Evolutionary conservation across 2,888 invertebrate species (phyloP).

Genomic region (Candidula unifasciata): DNA sequence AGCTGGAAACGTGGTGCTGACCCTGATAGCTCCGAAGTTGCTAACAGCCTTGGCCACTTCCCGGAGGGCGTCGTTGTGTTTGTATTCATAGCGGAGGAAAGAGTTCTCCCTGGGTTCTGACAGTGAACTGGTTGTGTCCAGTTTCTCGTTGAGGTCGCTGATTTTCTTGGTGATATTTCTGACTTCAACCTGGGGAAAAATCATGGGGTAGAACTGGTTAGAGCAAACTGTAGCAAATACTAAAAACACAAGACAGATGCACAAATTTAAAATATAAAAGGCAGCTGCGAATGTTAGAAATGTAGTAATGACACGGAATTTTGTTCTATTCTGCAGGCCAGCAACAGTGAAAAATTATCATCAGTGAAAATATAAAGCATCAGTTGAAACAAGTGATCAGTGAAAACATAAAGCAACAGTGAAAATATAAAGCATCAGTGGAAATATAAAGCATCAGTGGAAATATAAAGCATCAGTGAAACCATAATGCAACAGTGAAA

Average conservation of each 20-base stretch:
- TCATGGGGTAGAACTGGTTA: neutral
- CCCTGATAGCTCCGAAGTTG: constrained; percentile 84
- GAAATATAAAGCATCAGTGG: too few relatives aligned
- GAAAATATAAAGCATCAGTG: too few relatives aligned
- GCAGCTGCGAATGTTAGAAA: too few relatives aligned
- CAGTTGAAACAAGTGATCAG: too few relatives aligned
- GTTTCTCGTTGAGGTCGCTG: constrained; percentile 88
- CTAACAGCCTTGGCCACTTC: constrained; percentile 72
- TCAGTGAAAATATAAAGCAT: too few relatives aligned
- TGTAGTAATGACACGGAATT: too few relatives aligned
- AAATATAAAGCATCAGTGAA: too few relatives aligned
- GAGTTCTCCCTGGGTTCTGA: constrained; percentile 94
- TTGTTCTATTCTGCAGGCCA: too few relatives aligned
- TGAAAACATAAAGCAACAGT: too few relatives aligned
- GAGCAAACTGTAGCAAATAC: too few relatives aligned
- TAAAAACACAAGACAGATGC: neutral
- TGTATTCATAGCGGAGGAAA: constrained; percentile 85
- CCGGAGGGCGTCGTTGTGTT: constrained; percentile 74
- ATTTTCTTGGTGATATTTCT: constrained; percentile 92
- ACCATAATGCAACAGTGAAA: too few relatives aligned
- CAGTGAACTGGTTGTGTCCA: constrained; percentile 88
- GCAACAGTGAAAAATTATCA: too few relatives aligned
- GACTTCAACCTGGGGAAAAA: constrained; percentile 73
- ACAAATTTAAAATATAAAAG: neutral
- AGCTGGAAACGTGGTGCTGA: constrained; percentile 93